These are phyloP conservation scores for Cladopsammia gracilis DNA, from an alignment of 64 coral and sea anemone genomes.

Conservation along the genomic window DNA sequence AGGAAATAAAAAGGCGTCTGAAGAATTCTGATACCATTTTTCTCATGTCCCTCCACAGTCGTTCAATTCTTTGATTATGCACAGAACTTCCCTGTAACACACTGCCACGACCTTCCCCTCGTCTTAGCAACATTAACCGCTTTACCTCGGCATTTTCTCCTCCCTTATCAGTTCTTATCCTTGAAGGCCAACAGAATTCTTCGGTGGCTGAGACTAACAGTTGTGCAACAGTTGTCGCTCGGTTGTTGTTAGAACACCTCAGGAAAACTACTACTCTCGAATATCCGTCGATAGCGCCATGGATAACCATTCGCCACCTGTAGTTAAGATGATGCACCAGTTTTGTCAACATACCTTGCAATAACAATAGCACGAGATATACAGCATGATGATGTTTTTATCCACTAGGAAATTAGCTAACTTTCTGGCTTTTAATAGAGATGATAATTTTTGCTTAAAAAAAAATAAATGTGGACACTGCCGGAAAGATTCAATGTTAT, in stretches of 20 bases:
- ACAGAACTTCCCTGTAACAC: slow-evolving; percentile 41
- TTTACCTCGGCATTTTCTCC: slow-evolving; percentile 35
- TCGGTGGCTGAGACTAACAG: slow-evolving; percentile 34
- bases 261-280: slow-evolving; percentile 34
- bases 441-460: too few species aligned
- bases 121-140: slow-evolving; percentile 3
- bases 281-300: slow-evolving; percentile 51
- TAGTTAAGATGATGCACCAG: not conserved
- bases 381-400: too few species aligned
- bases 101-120: slow-evolving; percentile 45
- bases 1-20: slow-evolving; percentile 30
- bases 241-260: slow-evolving; percentile 11
- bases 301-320: slow-evolving; percentile 46
- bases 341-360: too few species aligned
- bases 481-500: too few species aligned
- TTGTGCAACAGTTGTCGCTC: not conserved
- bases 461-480: too few species aligned
- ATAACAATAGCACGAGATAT: too few species aligned
- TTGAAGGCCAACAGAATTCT: slow-evolving; percentile 57
- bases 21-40: slow-evolving; percentile 48
- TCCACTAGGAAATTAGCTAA: too few species aligned
- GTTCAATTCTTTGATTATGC: slow-evolving; percentile 15
- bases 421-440: too few species aligned
- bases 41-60: slow-evolving; percentile 38
- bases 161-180: slow-evolving; percentile 21